Conservation (phyloP, 2,113 vertebrate species). For the Tragulus kanchil region DNA sequence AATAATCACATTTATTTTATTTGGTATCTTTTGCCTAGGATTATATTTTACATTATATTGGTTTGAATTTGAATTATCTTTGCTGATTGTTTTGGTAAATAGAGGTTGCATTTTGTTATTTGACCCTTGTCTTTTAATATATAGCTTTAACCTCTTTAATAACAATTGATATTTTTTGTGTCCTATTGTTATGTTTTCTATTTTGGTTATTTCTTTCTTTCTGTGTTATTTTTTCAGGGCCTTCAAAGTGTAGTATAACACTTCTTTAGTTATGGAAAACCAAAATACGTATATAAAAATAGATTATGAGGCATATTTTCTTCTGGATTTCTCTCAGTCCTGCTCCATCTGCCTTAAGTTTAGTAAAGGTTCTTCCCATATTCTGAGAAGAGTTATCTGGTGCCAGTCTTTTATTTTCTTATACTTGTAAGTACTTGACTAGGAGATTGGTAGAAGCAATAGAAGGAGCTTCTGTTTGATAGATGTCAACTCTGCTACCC, state of each 20-base stretch:
- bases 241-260: neutral
- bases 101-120: constrained; percentile 29
- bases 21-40: neutral
- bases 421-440: constrained; percentile 49
- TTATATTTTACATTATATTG: neutral
- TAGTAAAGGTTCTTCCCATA: neutral
- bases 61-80: constrained; percentile 17
- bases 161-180: neutral
- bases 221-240: neutral
- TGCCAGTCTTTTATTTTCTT: neutral
- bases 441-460: neutral
- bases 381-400: constrained; percentile 34
- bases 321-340: constrained; percentile 16
- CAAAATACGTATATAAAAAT: neutral
- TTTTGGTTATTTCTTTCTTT: neutral
- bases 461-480: neutral
- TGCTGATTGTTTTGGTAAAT: neutral
- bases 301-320: neutral
- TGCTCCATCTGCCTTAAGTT: neutral
- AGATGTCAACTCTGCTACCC: neutral
- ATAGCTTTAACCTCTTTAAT: constrained; percentile 3
- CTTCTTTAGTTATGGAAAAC: neutral
- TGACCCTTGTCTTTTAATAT: neutral
- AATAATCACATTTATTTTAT: neutral
- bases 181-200: neutral